Evolutionary conservation across 2,888 invertebrate species (phyloP).

Genomic region (Pediacus dermestoides): DNA sequence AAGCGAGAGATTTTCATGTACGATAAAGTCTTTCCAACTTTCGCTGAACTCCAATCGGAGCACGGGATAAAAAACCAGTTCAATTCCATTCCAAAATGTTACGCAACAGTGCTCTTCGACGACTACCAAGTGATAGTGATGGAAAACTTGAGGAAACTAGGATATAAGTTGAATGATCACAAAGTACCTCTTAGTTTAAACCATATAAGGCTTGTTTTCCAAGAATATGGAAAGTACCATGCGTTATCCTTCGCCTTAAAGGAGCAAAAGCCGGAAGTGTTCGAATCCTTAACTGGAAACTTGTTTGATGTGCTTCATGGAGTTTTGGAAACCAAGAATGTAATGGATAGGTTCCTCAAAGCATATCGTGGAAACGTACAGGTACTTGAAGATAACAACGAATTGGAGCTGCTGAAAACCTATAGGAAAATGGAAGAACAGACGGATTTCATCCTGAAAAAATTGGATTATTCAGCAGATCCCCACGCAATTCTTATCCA

Average conservation of each 20-base stretch:
- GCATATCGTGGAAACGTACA: neutral
- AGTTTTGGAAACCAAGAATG: neutral
- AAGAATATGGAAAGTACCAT: slow-evolving; percentile 27
- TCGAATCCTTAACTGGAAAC: slow-evolving; percentile 12
- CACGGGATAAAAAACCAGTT: slow-evolving; percentile 14
- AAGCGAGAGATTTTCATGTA: slow-evolving; percentile 25
- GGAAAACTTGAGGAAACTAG: slow-evolving; percentile 21
- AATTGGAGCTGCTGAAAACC: neutral
- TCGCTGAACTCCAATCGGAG: slow-evolving; percentile 23
- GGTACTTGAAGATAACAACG: slow-evolving; percentile 6
- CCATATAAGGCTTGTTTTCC: slow-evolving; percentile 20
- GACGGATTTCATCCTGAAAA: neutral
- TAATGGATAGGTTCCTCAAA: slow-evolving; percentile 3
- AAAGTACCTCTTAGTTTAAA: slow-evolving; percentile 16
- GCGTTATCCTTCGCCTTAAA: slow-evolving; percentile 28
- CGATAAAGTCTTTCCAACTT: slow-evolving; percentile 27
- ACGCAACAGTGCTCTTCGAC: slow-evolving; percentile 9
- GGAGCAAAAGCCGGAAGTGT: slow-evolving; percentile 21
- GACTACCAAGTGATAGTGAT: slow-evolving; percentile 22
- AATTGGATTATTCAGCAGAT: slow-evolving; percentile 8
- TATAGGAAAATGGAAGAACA: neutral
- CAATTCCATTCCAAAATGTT: slow-evolving; percentile 15
- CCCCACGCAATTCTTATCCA: slow-evolving; percentile 13
- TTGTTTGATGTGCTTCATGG: slow-evolving; percentile 12
- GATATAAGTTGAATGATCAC: slow-evolving; percentile 19